Evolutionary conservation across 1,140 invertebrate species (phyloP).

Genomic region (fruit fly (Drosophila melanogaster)): DNA sequence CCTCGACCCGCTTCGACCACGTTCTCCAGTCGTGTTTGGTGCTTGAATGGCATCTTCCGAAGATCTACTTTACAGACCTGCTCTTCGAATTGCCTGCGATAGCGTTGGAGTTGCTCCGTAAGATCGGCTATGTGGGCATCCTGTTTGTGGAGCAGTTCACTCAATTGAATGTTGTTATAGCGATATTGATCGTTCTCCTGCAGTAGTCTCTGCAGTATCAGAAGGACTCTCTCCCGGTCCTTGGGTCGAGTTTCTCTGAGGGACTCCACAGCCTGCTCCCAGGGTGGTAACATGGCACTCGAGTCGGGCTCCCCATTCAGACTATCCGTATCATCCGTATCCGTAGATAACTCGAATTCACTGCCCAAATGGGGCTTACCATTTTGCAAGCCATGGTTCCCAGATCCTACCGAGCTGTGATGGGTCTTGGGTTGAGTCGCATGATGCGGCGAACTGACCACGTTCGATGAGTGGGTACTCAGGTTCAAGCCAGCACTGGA

Average conservation of each 20-base stretch:
- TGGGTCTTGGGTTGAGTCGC: conserved; percentile 6
- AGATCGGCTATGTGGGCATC: conserved; percentile 77
- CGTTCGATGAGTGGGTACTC: conserved; percentile 73
- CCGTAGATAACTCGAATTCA: conserved; percentile 88
- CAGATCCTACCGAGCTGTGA: conserved; percentile 8
- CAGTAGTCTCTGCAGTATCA: conserved; percentile 69
- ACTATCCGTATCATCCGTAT: conserved; percentile 86
- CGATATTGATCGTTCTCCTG: conserved; percentile 81
- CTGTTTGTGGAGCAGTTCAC: conserved; percentile 68
- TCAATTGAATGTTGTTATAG: conserved; percentile 68
- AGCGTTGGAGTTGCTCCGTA: conserved; percentile 69
- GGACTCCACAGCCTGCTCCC: conserved; percentile 79
- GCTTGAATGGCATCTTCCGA: conserved; percentile 67
- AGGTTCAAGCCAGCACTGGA: conserved; percentile 78
- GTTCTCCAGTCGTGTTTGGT: conserved; percentile 33
- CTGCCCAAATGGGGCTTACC: conserved; percentile 77
- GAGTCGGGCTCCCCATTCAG: conserved; percentile 84
- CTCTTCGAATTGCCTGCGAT: conserved; percentile 61
- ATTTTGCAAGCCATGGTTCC: conserved; percentile 20
- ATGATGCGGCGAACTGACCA: conserved; percentile 62
- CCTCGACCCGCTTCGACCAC: conserved; percentile 16
- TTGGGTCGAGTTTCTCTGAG: conserved; percentile 67
- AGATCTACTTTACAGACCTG: conserved; percentile 52
- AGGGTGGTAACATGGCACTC: conserved; percentile 76
- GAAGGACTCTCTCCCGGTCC: conserved; percentile 69